A percentile compares a stretch with the other conserved stretches of the same genome.
Evolutionary conservation across 2,113 vertebrate genomes (phyloP).

Genomic region (Campylorhamphus procurvoides): DNA sequence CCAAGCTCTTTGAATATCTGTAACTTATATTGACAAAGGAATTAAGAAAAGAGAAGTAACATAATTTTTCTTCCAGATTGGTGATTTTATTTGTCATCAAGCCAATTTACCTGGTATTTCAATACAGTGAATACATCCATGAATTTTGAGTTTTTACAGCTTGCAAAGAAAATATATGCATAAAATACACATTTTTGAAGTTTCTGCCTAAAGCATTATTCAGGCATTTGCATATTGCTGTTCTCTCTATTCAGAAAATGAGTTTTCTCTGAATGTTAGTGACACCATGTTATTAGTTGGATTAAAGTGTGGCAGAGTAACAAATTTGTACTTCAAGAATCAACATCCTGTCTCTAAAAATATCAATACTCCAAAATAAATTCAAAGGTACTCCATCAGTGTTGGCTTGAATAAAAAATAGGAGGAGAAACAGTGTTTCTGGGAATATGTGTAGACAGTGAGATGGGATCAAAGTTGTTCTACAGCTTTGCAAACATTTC

Average conservation of each 20-base stretch:
- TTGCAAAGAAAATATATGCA: not conserved
- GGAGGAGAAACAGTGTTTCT: not conserved
- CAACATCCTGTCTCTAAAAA: not conserved
- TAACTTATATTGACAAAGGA: not conserved
- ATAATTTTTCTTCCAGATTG: not conserved
- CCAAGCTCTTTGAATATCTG: not conserved
- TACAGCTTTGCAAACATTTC: not conserved
- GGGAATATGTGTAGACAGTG: not conserved
- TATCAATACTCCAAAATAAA: not conserved
- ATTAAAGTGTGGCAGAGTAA: not conserved
- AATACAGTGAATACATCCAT: not conserved
- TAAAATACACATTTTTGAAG: not conserved
- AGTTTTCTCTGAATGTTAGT: not conserved
- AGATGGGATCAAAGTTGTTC: not conserved
- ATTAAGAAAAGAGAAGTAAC: not conserved
- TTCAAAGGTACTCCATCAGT: not conserved
- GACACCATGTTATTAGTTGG: not conserved
- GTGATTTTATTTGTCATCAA: not conserved
- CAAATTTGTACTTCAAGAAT: not conserved
- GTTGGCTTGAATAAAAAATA: not conserved
- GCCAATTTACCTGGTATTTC: not conserved
- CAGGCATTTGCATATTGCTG: not conserved
- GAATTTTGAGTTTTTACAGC: not conserved
- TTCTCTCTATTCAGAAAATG: not conserved
- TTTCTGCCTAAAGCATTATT: not conserved